phyloP scores from a whole-genome alignment of 2,113 vertebrate species.

The Scomber japonicus region DNA sequence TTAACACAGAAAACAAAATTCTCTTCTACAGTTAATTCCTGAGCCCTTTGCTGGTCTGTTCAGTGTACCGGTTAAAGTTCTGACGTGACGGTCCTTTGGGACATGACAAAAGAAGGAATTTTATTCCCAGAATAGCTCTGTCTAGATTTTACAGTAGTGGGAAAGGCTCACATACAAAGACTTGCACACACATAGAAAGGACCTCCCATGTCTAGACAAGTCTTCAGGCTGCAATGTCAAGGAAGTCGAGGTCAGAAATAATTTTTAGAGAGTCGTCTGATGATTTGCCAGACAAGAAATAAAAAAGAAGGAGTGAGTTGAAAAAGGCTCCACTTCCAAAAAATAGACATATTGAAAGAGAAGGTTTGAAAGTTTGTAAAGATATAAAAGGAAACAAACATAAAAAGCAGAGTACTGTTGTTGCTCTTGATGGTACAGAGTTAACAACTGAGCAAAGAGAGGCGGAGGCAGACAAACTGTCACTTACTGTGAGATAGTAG shows the following conservation, averaged over 20 bases:
- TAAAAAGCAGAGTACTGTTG: not conserved
- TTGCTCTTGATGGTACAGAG: not conserved
- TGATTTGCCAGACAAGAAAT: conserved; percentile 22
- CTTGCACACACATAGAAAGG: conserved; percentile 10
- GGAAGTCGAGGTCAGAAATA: conserved; percentile 43
- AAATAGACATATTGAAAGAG: not conserved
- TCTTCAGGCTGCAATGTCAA: conserved; percentile 18
- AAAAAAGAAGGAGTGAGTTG: conserved; percentile 12
- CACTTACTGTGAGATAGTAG: conserved; percentile 24
- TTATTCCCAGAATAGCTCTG: conserved; percentile 3
- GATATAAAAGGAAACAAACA: conserved; percentile 15
- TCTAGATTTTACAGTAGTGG: not conserved
- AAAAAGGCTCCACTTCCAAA: not conserved
- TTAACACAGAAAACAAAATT: not conserved
- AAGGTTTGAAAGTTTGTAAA: not conserved
- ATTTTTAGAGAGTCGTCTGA: conserved; percentile 4
- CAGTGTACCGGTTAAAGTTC: conserved; percentile 34
- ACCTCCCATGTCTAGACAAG: conserved; percentile 37
- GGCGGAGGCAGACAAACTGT: conserved; percentile 27
- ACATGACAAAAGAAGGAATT: conserved; percentile 43
- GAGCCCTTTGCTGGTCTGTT: conserved; percentile 37
- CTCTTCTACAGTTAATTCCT: conserved; percentile 18
- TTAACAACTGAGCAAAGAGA: conserved; percentile 36
- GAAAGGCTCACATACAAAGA: conserved; percentile 2
- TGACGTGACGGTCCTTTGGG: conserved; percentile 26